Evolutionary conservation across 2,888 invertebrate species (phyloP).

Genomic region (Noctua fimbriata): DNA sequence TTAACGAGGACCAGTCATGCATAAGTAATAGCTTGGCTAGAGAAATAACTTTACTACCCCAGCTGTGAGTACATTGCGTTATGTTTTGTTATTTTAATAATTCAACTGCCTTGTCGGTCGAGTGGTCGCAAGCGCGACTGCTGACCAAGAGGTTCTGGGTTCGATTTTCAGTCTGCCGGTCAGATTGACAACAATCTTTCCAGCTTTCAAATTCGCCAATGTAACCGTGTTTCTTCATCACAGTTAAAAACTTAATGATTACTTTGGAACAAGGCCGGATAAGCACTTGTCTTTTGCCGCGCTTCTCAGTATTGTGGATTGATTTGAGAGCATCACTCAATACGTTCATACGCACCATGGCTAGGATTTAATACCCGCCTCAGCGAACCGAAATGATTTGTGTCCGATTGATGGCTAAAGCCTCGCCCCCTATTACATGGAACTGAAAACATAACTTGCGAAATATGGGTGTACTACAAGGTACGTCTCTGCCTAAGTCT

Average conservation of each 20-base stretch:
- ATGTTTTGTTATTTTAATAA: slow-evolving; percentile 3
- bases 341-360: slow-evolving; percentile 99
- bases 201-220: slow-evolving; percentile 99
- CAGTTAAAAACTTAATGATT: slow-evolving; percentile 99
- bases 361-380: too few relatives aligned
- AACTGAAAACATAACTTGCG: neutral
- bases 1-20: slow-evolving; percentile 42
- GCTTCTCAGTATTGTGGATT: slow-evolving; percentile 99
- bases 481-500: neutral
- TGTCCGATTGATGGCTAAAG: neutral
- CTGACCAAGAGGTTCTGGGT: neutral
- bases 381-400: too few relatives aligned
- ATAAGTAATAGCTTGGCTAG: slow-evolving; percentile 45
- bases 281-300: slow-evolving; percentile 99
- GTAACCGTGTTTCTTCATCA: slow-evolving; percentile 99
- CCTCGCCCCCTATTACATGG: neutral
- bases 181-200: slow-evolving; percentile 99
- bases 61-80: neutral
- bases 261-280: slow-evolving; percentile 99
- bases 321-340: slow-evolving; percentile 99
- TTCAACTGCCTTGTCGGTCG: neutral
- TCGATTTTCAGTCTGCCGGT: slow-evolving; percentile 97
- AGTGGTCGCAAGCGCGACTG: neutral
- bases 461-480: neutral
- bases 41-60: slow-evolving; percentile 28